These are phyloP conservation scores for Apocheima hispidaria DNA, from an alignment of 2,888 invertebrate genomes.

Conservation along the genomic window DNA sequence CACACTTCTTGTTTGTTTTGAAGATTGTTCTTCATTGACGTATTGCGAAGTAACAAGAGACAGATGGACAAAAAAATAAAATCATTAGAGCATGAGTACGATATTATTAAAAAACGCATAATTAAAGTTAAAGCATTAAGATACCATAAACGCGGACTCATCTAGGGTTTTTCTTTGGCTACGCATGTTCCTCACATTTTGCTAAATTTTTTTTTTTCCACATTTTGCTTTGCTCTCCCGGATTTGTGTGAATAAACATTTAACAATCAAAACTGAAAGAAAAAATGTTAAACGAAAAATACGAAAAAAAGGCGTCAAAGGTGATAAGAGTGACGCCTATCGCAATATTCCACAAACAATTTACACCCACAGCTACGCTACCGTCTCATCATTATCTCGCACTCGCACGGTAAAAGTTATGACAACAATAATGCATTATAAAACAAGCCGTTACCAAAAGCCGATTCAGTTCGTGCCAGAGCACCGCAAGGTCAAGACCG, in stretches of 20 bases:
- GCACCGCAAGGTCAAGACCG: slow-evolving; percentile 82
- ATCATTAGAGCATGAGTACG: background rate
- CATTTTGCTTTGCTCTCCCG: no score
- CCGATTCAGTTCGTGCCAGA: slow-evolving; percentile 76
- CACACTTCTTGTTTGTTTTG: background rate
- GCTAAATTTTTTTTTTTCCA: background rate
- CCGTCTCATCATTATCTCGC: slow-evolving; percentile 36
- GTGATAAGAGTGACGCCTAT: background rate
- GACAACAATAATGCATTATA: slow-evolving; percentile 82
- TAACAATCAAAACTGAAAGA: no score
- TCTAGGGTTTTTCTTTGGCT: background rate
- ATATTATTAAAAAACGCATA: slow-evolving; percentile 6
- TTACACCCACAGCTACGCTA: slow-evolving; percentile 8
- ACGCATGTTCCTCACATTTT: background rate
- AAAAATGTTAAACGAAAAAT: background rate
- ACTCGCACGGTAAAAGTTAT: slow-evolving; percentile 73
- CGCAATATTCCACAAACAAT: slow-evolving; percentile 3
- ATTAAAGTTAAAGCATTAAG: background rate
- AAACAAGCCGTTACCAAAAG: slow-evolving; percentile 77
- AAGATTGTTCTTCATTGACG: slow-evolving; percentile 2
- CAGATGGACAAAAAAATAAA: background rate
- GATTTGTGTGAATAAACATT: background rate
- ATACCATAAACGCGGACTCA: background rate
- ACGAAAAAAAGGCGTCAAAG: background rate
- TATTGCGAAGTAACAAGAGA: background rate